Evolutionary conservation across 2,888 invertebrate species (phyloP).

Genomic region (Polydrusus pterygomalis): DNA sequence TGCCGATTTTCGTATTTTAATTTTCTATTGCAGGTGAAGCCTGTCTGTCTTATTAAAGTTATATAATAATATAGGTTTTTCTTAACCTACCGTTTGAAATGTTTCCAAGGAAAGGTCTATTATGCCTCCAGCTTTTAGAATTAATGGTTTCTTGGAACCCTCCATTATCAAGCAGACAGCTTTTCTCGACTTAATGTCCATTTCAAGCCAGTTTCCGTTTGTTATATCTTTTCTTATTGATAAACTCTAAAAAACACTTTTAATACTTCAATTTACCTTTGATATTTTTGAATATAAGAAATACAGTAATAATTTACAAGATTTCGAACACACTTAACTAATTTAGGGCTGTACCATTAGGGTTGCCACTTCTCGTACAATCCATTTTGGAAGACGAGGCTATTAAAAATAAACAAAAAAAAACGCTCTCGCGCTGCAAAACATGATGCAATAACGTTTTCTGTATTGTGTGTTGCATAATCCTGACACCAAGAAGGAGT

Average conservation of each 20-base stretch:
- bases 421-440: too few relatives aligned
- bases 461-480: too few relatives aligned
- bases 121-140: constrained; percentile 14
- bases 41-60: not conserved
- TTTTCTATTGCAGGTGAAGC: not conserved
- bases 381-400: too few relatives aligned
- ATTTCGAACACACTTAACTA: too few relatives aligned
- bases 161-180: constrained; percentile 11
- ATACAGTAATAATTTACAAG: too few relatives aligned
- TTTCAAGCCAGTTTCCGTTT: constrained; percentile 15
- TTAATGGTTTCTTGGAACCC: constrained; percentile 15
- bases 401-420: too few relatives aligned
- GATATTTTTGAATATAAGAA: too few relatives aligned
- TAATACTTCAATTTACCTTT: not conserved
- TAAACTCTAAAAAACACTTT: not conserved
- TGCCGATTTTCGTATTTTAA: too few relatives aligned
- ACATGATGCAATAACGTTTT: too few relatives aligned
- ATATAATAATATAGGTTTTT: not conserved
- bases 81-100: constrained; percentile 7
- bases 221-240: constrained; percentile 10
- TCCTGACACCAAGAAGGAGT: too few relatives aligned
- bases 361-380: too few relatives aligned
- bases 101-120: constrained; percentile 21
- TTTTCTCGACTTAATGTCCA: constrained; percentile 13
- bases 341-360: too few relatives aligned